Conservation (phyloP, 2,797 vertebrate genomes). For the Poecilia gillii region DNA sequence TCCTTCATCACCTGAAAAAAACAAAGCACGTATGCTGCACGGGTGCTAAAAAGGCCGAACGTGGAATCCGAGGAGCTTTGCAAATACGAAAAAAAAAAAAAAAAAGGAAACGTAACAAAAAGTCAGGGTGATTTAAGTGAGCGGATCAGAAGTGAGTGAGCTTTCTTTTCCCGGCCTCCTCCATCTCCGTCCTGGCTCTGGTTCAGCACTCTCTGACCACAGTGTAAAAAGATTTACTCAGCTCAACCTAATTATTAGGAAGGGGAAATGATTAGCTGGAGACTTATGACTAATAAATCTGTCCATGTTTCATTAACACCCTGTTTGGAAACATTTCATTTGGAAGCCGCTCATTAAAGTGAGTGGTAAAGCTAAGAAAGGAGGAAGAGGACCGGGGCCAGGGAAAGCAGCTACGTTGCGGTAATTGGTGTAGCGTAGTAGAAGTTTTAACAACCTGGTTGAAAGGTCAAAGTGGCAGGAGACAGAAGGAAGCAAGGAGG, state of each 20-base stretch:
- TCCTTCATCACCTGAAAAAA: constrained; percentile 36
- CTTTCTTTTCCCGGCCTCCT: constrained; percentile 11
- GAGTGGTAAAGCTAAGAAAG: constrained; percentile 62
- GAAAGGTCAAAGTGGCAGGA: constrained; percentile 60
- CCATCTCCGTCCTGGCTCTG: constrained; percentile 44
- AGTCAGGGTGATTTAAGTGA: constrained; percentile 15
- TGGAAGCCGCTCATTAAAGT: constrained; percentile 75
- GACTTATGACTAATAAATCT: constrained; percentile 81
- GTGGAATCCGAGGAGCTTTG: constrained; percentile 43
- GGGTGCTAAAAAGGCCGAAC: constrained; percentile 42
- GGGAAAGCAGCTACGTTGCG: constrained; percentile 5
- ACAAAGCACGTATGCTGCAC: constrained; percentile 32
- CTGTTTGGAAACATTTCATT: constrained; percentile 81
- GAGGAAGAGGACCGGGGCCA: neutral
- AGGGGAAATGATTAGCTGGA: constrained; percentile 78
- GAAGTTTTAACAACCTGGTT: constrained; percentile 54
- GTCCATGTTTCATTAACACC: constrained; percentile 78
- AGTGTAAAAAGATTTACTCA: constrained; percentile 79
- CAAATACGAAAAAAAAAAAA: constrained; percentile 11
- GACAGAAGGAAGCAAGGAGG: constrained; percentile 19
- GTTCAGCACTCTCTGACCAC: constrained; percentile 68
- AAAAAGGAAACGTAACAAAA: constrained; percentile 16
- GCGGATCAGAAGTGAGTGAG: constrained; percentile 8
- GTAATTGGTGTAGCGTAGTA: constrained; percentile 59
- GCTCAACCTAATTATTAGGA: constrained; percentile 79